These are phyloP conservation scores for Musca domestica DNA, from an alignment of 1,140 invertebrate species.

Conservation along the genomic window DNA sequence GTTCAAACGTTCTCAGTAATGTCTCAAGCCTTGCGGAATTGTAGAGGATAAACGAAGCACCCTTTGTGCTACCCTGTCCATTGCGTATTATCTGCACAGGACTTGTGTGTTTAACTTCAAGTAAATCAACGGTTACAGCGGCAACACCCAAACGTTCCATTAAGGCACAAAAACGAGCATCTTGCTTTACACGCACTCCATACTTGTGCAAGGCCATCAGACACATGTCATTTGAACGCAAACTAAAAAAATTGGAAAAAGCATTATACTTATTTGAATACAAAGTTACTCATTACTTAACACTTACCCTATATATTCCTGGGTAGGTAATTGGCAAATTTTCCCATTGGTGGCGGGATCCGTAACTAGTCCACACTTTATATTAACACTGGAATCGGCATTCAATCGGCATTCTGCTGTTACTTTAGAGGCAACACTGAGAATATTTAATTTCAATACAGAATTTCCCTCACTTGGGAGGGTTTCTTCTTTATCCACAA, in stretches of 20 bases:
- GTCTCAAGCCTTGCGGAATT: constrained; percentile 67
- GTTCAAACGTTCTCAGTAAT: constrained; percentile 62
- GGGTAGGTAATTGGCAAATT: constrained; percentile 24
- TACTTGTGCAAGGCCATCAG: constrained; percentile 64
- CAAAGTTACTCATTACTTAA: neutral
- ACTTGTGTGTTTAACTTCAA: constrained; percentile 59
- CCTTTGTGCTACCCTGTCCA: constrained; percentile 51
- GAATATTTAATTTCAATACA: constrained; percentile 14
- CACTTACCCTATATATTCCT: constrained; percentile 27
- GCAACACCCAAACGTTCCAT: constrained; percentile 60
- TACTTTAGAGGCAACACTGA: constrained; percentile 12
- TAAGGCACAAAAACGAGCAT: constrained; percentile 55
- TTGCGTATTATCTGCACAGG: constrained; percentile 40
- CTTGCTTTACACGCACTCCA: constrained; percentile 55
- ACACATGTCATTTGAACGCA: constrained; percentile 60
- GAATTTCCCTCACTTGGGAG: neutral
- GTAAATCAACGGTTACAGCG: constrained; percentile 63
- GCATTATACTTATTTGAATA: constrained; percentile 9
- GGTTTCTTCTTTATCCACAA: constrained; percentile 17
- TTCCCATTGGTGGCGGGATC: constrained; percentile 33
- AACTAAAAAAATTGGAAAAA: constrained; percentile 47
- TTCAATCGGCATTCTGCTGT: neutral
- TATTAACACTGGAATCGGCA: constrained; percentile 26
- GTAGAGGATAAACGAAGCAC: constrained; percentile 70
- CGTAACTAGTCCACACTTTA: constrained; percentile 27